These are phyloP conservation scores for Nematostella vectensis DNA, from an alignment of 92 coral and sea anemone genomes.

Conservation along the genomic window DNA sequence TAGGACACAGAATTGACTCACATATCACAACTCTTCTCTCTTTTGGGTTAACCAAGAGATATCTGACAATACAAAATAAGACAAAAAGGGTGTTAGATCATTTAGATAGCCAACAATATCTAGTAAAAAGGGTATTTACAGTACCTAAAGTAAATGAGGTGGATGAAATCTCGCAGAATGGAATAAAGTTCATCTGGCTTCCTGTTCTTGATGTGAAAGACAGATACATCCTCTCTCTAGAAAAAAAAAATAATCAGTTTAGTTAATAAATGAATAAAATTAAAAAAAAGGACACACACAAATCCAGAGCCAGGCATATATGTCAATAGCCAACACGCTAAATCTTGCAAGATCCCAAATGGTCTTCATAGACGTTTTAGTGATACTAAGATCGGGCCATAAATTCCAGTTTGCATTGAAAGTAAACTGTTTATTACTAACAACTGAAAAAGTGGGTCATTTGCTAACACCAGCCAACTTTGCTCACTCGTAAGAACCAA, in stretches of 20 bases:
- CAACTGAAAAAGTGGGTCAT: too few species aligned
- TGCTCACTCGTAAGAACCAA: too few species aligned
- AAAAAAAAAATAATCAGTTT: background rate
- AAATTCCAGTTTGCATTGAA: too few species aligned
- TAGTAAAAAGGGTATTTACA: background rate
- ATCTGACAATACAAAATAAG: conserved; percentile 22
- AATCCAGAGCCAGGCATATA: background rate
- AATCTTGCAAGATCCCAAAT: too few species aligned
- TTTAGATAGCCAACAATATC: background rate
- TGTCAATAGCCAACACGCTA: too few species aligned
- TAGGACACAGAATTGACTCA: conserved; percentile 89
- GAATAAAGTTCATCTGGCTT: conserved; percentile 76
- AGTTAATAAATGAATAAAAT: too few species aligned
- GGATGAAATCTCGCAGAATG: conserved; percentile 76
- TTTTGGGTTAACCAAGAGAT: conserved; percentile 91
- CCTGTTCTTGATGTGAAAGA: conserved; percentile 13
- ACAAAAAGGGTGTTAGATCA: too few species aligned
- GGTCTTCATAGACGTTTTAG: too few species aligned
- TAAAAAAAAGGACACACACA: background rate
- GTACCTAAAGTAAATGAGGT: conserved; percentile 82
- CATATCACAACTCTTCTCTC: conserved; percentile 90
- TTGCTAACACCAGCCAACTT: too few species aligned
- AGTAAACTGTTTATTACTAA: too few species aligned
- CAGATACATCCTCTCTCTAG: conserved; percentile 12
- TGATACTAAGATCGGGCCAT: too few species aligned